Conservation (phyloP, 2,113 vertebrate species). For the Hiodon alosoides region DNA sequence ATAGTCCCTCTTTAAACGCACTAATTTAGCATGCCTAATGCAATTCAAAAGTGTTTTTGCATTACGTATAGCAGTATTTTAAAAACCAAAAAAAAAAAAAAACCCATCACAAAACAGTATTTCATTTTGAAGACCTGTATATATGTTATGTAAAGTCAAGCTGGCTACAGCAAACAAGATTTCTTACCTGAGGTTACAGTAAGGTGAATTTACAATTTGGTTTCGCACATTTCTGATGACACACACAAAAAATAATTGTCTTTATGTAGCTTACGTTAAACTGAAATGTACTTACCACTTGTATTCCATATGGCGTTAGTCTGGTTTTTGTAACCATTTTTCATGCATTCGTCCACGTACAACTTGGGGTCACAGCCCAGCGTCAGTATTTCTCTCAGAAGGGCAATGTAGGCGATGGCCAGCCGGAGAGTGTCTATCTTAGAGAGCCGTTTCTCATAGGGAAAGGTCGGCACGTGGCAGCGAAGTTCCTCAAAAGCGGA, state of each 20-base stretch:
- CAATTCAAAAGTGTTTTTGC: slow-evolving; percentile 5
- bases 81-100: not conserved
- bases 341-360: slow-evolving; percentile 66
- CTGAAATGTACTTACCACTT: slow-evolving; percentile 56
- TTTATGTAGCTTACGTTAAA: not conserved
- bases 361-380: slow-evolving; percentile 65
- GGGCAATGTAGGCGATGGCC: slow-evolving; percentile 71
- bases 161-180: not conserved
- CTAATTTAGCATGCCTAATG: not conserved
- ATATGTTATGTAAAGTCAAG: not conserved
- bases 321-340: slow-evolving; percentile 54
- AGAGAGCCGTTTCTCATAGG: slow-evolving; percentile 69
- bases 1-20: slow-evolving; percentile 22
- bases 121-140: not conserved
- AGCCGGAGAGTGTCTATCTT: slow-evolving; percentile 69
- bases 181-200: not conserved
- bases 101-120: not conserved
- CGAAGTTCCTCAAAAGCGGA: slow-evolving; percentile 66
- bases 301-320: slow-evolving; percentile 68
- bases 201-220: too few relatives aligned
- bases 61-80: too few relatives aligned
- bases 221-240: not conserved
- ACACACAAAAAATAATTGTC: not conserved
- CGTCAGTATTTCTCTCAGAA: slow-evolving; percentile 67
- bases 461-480: slow-evolving; percentile 67